Percentiles rank a stretch among this genome's conserved stretches.
Evolutionary conservation across 1,140 invertebrate genomes (phyloP).

Genomic region (Melipona quadrifasciata): DNA sequence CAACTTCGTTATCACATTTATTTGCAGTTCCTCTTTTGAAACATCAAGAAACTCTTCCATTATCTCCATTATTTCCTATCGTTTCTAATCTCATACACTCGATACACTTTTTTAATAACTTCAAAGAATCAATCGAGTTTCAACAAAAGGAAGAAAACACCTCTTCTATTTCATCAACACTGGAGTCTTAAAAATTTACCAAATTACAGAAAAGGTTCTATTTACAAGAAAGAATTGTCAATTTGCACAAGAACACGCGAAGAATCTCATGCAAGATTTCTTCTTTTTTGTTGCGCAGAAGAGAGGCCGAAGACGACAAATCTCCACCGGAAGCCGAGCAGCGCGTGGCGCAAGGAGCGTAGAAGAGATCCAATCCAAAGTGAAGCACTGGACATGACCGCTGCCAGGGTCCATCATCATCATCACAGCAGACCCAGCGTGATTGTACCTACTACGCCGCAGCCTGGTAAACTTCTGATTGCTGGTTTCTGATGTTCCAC

Average conservation of each 20-base stretch:
- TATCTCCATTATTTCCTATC: neutral
- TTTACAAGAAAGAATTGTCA: neutral
- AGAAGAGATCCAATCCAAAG: constrained; percentile 80
- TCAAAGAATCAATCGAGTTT: neutral
- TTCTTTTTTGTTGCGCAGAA: constrained; percentile 66
- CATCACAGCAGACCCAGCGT: constrained; percentile 77
- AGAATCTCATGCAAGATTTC: constrained; percentile 12
- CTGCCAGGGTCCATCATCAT: constrained; percentile 70
- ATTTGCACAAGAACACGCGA: neutral
- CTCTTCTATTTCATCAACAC: too few species aligned
- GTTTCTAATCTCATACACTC: neutral
- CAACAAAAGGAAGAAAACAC: neutral
- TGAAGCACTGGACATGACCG: constrained; percentile 80
- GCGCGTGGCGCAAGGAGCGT: constrained; percentile 79
- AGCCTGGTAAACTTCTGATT: constrained; percentile 70
- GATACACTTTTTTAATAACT: neutral
- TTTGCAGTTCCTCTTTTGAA: neutral
- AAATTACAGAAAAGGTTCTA: neutral
- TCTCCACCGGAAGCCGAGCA: constrained; percentile 79
- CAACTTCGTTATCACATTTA: neutral
- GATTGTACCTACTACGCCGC: constrained; percentile 78
- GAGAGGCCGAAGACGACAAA: constrained; percentile 78
- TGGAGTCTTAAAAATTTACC: neutral
- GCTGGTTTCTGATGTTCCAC: neutral
- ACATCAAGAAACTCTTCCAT: neutral